Evolutionary conservation across 2,113 vertebrate species (phyloP), one percentile per base, ranked within the genome.

Genomic region (Monarcha castaneiventris): DNA sequence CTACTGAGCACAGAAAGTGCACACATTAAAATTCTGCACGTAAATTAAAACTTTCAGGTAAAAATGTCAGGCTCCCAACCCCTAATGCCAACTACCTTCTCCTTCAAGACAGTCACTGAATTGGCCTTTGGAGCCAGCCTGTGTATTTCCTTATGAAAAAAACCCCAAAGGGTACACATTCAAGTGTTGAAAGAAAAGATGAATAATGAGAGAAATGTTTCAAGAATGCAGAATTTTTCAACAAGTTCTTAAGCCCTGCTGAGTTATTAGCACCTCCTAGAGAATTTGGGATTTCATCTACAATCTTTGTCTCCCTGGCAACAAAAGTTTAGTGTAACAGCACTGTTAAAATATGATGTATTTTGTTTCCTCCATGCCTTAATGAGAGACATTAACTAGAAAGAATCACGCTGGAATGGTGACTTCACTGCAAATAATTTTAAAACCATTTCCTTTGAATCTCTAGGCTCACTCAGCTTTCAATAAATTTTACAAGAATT

Each of bases 401-500:
- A 89, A 73, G 52, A 92, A 46, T 84, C 52, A 72, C 54, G 15
- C 56, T 89, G 55, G 55, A 94, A 71, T 10, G 5, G 41, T 91
- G 72, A 75, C 29, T 95, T 96, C 84, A 91, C 76, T 94, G 90
- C 91, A 90, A 96, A 69, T 93, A 72, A 84, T 97, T 97, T 96
- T 71, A 80, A 75, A 96, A 79, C 41, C 26, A 59, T 74, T 96
- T 91, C 46, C 48, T 97, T 95, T 94, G 88, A 87, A 87, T 96
- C 88, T 89, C 81, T 75, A 39, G 41, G 68, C 73, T 87, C 77
- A 78, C 54, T 95, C 95, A 97, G 91, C 66, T 96, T 98, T 95
- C 95, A 97, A 96, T 96, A 97, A 97, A 95, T 83, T 97, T 97
- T 95, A 97, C 78, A 94, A 92, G 94, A 96, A 96, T 84, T 94